Conservation (phyloP, 2,113 vertebrate species). For the Onychostoma macrolepis region DNA sequence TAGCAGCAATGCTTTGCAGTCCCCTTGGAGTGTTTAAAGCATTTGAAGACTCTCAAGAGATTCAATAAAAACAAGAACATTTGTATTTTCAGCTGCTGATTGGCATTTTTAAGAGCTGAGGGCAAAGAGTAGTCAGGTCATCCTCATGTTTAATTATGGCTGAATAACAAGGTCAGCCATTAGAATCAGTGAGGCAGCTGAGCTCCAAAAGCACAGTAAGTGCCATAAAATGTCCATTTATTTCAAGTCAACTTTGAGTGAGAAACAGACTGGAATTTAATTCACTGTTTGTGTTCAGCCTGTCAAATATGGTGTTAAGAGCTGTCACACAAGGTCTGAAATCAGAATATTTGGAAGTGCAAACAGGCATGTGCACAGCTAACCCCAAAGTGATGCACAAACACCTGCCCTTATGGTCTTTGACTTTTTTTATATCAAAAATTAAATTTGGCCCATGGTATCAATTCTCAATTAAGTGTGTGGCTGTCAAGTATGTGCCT, state of each 20-base stretch:
- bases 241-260: background rate
- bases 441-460: background rate
- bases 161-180: background rate
- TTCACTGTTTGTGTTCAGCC: background rate
- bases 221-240: background rate
- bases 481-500: no score
- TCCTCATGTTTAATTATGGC: background rate
- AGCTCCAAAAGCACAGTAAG: background rate
- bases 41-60: background rate
- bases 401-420: background rate
- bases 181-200: background rate
- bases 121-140: background rate
- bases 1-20: background rate
- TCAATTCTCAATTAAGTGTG: background rate
- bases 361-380: background rate
- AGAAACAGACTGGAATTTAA: background rate
- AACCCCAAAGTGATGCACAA: background rate
- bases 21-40: constrained; percentile 12
- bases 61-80: background rate
- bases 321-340: background rate
- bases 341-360: background rate
- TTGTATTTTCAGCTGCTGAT: background rate
- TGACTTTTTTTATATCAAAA: background rate
- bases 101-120: background rate
- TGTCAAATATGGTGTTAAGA: background rate